phyloP scores from a whole-genome alignment of 1,140 invertebrate genomes.

The Streblospio benedicti region DNA sequence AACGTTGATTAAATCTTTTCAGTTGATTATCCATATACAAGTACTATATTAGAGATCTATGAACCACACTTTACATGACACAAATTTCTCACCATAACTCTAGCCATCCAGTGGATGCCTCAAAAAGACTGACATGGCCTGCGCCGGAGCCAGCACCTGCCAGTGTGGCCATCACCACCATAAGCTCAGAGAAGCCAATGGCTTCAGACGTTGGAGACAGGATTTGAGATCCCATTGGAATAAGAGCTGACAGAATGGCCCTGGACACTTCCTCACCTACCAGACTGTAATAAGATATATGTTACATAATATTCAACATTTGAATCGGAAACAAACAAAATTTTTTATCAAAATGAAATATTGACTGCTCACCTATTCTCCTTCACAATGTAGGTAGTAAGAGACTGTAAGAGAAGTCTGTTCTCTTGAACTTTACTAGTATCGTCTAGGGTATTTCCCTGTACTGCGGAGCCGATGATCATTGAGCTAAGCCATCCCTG shows the following conservation, averaged over 20 bases:
- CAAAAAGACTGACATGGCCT: conserved; percentile 70
- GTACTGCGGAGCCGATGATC: conserved; percentile 33
- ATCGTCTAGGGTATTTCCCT: conserved; percentile 29
- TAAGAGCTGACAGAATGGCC: conserved; percentile 64
- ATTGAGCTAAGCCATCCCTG: conserved; percentile 58
- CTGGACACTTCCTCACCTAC: conserved; percentile 61
- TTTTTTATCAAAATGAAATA: not conserved
- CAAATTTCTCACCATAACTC: conserved; percentile 45
- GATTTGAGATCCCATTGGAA: conserved; percentile 65
- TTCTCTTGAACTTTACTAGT: conserved; percentile 56
- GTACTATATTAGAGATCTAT: too few relatives aligned
- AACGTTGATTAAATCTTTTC: too few relatives aligned
- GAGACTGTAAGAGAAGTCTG: conserved; percentile 60
- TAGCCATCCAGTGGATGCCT: conserved; percentile 70
- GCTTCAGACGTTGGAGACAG: conserved; percentile 57
- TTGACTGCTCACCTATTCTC: conserved; percentile 52
- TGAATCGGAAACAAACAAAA: not conserved
- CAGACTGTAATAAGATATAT: conserved; percentile 24
- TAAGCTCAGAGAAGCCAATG: conserved; percentile 68
- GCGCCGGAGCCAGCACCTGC: conserved; percentile 67
- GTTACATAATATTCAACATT: not conserved
- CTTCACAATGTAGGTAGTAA: conserved; percentile 67
- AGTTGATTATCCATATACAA: too few relatives aligned
- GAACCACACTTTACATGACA: too few relatives aligned
- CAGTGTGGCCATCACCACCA: conserved; percentile 69